Evolutionary conservation across 2,888 invertebrate species (phyloP).

Genomic region (Agonopterix arenella): DNA sequence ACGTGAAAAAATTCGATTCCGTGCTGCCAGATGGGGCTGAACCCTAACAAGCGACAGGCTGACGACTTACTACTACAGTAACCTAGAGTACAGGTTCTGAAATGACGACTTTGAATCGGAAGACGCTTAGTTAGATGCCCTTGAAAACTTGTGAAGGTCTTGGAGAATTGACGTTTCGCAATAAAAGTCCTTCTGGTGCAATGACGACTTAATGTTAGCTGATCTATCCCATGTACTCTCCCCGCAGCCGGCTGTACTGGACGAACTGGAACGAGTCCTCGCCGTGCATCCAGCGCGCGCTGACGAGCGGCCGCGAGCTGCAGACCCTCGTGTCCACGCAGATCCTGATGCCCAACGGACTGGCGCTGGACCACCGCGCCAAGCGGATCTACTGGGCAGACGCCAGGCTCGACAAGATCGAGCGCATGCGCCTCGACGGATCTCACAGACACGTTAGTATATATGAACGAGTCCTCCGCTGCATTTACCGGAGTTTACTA

Average conservation of each 20-base stretch:
- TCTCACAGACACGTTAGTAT: conserved; percentile 51
- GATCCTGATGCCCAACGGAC: conserved; percentile 90
- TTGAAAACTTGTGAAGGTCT: no score
- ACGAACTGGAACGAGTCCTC: conserved; percentile 92
- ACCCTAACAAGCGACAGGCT: no score
- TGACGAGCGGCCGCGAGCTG: conserved; percentile 79
- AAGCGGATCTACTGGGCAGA: conserved; percentile 91
- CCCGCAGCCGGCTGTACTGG: conserved; percentile 84
- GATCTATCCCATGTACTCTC: background rate
- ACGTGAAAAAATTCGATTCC: no score
- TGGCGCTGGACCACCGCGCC: conserved; percentile 85
- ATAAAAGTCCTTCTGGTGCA: background rate
- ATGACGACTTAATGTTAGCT: background rate
- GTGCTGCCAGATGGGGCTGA: no score
- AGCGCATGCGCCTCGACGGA: conserved; percentile 88
- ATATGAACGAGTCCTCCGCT: no score
- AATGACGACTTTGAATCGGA: no score
- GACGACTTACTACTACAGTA: no score
- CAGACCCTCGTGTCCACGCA: conserved; percentile 84
- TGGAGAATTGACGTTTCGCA: no score
- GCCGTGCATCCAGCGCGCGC: conserved; percentile 89
- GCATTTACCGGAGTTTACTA: no score
- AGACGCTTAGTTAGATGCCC: no score
- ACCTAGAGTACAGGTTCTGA: no score
- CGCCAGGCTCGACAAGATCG: conserved; percentile 90